Evolutionary conservation across 2,113 vertebrate genomes (phyloP).

Genomic region (Hipposideros armiger): DNA sequence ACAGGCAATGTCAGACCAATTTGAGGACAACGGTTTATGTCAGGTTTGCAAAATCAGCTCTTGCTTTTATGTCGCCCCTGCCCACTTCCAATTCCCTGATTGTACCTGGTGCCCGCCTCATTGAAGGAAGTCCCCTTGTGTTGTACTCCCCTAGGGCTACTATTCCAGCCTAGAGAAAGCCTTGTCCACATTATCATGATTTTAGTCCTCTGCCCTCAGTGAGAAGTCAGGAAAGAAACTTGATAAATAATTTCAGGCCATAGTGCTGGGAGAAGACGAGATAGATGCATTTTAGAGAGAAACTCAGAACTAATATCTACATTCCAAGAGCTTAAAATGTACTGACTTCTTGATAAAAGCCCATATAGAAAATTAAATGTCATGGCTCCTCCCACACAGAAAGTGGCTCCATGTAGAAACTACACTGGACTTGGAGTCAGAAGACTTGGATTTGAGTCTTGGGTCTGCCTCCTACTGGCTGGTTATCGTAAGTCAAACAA

Average conservation of each 20-base stretch:
- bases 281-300: not conserved
- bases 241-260: not conserved
- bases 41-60: not conserved
- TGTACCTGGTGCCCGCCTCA: not conserved
- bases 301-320: not conserved
- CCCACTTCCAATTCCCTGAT: not conserved
- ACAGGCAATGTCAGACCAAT: not conserved
- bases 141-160: not conserved
- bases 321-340: slow-evolving; percentile 40
- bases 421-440: slow-evolving; percentile 79
- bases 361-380: slow-evolving; percentile 11
- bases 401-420: not conserved
- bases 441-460: not conserved
- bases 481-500: not conserved
- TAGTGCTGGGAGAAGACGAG: not conserved
- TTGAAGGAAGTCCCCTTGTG: not conserved
- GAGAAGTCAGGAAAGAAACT: not conserved
- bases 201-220: not conserved
- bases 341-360: slow-evolving; percentile 37
- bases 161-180: not conserved
- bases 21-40: not conserved
- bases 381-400: not conserved
- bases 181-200: not conserved
- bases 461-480: not conserved
- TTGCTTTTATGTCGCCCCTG: not conserved